These are phyloP conservation scores for Rhincodon typus DNA, from an alignment of 2,797 vertebrate genomes.

Conservation along the genomic window DNA sequence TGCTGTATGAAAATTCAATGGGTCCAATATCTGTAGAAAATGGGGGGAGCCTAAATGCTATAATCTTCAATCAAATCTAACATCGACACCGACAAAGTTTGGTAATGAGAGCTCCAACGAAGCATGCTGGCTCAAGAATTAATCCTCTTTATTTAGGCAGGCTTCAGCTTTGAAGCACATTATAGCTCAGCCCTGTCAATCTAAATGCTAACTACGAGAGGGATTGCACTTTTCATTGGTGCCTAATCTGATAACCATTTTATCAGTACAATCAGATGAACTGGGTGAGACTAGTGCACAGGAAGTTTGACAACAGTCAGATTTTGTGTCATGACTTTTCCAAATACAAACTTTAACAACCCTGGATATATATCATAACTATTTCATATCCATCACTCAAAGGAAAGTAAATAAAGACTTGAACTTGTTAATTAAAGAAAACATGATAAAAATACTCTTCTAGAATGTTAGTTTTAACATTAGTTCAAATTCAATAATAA, in stretches of 20 bases:
- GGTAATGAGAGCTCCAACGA: constrained; percentile 90
- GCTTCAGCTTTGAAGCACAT: constrained; percentile 72
- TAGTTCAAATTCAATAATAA: not conserved
- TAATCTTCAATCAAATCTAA: constrained; percentile 97
- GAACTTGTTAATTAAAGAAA: not conserved
- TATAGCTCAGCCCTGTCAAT: constrained; percentile 81
- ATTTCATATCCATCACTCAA: not conserved
- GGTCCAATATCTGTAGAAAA: constrained; percentile 50
- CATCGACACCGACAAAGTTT: constrained; percentile 79
- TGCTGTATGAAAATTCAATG: constrained; percentile 58
- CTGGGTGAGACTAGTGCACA: not conserved
- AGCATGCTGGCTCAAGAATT: constrained; percentile 76
- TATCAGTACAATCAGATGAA: constrained; percentile 48
- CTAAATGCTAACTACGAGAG: constrained; percentile 97
- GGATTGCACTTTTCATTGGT: constrained; percentile 60
- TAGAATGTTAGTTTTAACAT: not conserved
- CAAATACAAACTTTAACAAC: not conserved
- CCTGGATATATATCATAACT: not conserved
- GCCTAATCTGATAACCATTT: constrained; percentile 72
- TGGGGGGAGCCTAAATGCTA: constrained; percentile 78
- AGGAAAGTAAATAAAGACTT: not conserved
- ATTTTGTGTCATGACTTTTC: not conserved
- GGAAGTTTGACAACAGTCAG: not conserved
- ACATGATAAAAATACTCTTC: not conserved
- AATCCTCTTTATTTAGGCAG: constrained; percentile 80